Base-by-base conservation (phyloP, 2,797 vertebrate species). In the Megalops cyprinoides region DNA sequence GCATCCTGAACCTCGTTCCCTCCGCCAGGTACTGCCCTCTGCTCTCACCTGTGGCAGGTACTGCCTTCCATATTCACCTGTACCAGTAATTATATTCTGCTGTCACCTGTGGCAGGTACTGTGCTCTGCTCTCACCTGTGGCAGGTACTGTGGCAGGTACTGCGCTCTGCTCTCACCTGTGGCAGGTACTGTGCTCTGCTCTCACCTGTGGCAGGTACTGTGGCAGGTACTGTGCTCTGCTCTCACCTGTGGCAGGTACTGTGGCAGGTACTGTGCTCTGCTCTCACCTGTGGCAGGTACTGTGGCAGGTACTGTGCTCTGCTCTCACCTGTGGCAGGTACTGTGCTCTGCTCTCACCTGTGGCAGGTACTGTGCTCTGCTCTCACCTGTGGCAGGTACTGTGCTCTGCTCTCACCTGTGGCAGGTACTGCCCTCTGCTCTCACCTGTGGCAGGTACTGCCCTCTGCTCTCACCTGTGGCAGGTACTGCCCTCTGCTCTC, bases 1-100 rank as follows among this genome's bases (percentile, higher is more conserved):
- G 94, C 55, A 92, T 96, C 65, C 96, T 99, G 84, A 99, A 96
- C 87, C 91, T 97, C 3, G 93, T 98, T 87, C 97, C 98, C 0
- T 98, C 98, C 1, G 95, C 97, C 85, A 95, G 96, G 98, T 99
- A 94, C 46, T 42, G 31, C 4, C 60, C 23, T 15, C 53, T 10
- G 49, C 23, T 18, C 5, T 25, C 53, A 73, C 6, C 65, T 53
- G 3, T 56, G n/a, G n/a, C n/a, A n/a, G n/a, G n/a, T n/a, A 3
- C 51, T 1, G 49, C n/a, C n/a, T n/a, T n/a, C n/a, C n/a, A n/a
- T n/a, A n/a, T n/a, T n/a, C 12, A 48, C 5, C 60, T 44, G 44
- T 14, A 10, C 8, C n/a, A 42, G n/a, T n/a, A n/a, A n/a, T n/a
- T n/a, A n/a, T 7, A 10, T 53, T 12, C 34, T 77, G 20, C 51